phyloP scores from a whole-genome alignment of 2,888 invertebrate genomes.

The Tricholauxania praeusta region DNA sequence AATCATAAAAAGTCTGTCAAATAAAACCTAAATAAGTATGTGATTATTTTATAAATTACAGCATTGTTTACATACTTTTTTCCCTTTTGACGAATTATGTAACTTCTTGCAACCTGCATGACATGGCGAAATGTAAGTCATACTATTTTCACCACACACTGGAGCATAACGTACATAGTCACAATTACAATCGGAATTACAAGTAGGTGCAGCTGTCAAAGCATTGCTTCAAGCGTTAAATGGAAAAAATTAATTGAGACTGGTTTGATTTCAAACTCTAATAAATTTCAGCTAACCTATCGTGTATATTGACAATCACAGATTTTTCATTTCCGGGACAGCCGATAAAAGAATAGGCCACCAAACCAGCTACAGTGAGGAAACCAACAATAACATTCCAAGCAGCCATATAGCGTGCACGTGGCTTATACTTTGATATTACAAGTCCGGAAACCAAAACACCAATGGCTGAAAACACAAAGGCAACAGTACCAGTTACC shows the following conservation, averaged over 20 bases:
- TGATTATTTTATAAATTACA: too few relatives aligned
- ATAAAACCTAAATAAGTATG: too few relatives aligned
- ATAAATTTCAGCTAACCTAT: constrained; percentile 49
- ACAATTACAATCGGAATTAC: constrained; percentile 77
- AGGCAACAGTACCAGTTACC: constrained; percentile 78
- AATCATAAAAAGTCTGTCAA: constrained; percentile 60
- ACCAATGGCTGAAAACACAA: constrained; percentile 77
- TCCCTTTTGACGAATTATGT: constrained; percentile 65
- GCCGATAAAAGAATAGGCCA: constrained; percentile 76
- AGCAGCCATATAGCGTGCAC: constrained; percentile 75
- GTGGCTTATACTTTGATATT: constrained; percentile 76
- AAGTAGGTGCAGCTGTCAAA: constrained; percentile 60
- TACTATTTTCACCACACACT: constrained; percentile 76
- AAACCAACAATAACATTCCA: constrained; percentile 78
- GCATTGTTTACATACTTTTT: constrained; percentile 61
- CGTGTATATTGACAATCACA: constrained; percentile 64
- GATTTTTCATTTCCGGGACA: constrained; percentile 74
- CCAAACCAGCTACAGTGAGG: constrained; percentile 74
- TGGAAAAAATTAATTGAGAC: not conserved
- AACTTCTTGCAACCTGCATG: constrained; percentile 79
- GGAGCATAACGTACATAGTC: constrained; percentile 80
- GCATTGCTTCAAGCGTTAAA: constrained; percentile 23
- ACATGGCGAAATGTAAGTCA: constrained; percentile 83
- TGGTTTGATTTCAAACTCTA: not conserved
- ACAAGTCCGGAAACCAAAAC: constrained; percentile 76